A percentile compares a stretch with the other conserved stretches of the same genome.
Conservation (phyloP, 2,113 vertebrate species). For the Marmota flaviventris region DNA sequence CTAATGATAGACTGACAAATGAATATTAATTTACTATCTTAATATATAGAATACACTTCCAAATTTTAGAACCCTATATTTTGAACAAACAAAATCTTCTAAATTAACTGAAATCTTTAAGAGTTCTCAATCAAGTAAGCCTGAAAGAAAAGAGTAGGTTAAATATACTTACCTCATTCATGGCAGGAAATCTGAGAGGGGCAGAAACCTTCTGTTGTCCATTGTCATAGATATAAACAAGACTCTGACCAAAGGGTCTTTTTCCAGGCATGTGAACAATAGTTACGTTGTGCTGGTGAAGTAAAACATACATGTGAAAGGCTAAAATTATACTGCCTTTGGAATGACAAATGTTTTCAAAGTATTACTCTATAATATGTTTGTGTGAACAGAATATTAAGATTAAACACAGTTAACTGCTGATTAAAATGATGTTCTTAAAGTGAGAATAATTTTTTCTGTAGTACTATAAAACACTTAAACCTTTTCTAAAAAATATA, state of each 20-base stretch:
- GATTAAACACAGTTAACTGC: constrained; percentile 48
- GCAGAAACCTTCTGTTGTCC: constrained; percentile 97
- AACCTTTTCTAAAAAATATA: not conserved
- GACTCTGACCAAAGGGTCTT: constrained; percentile 97
- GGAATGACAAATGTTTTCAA: constrained; percentile 36
- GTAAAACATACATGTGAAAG: constrained; percentile 72
- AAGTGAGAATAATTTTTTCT: constrained; percentile 16
- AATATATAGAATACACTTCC: not conserved
- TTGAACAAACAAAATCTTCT: constrained; percentile 38
- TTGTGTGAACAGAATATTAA: constrained; percentile 37
- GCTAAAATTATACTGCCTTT: constrained; percentile 30
- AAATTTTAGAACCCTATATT: constrained; percentile 21
- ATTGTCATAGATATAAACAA: constrained; percentile 97
- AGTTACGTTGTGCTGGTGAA: constrained; percentile 94
- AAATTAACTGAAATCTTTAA: not conserved
- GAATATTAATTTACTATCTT: not conserved
- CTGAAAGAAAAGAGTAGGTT: not conserved
- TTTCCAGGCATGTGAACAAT: constrained; percentile 97
- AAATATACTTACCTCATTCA: constrained; percentile 94
- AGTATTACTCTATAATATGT: constrained; percentile 50
- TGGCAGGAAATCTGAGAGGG: constrained; percentile 95
- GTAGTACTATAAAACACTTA: not conserved
- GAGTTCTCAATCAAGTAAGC: not conserved
- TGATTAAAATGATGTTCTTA: constrained; percentile 25
- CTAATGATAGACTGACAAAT: constrained; percentile 51